Conservation (phyloP, 2,888 invertebrate genomes). For the Tachina lurida region DNA sequence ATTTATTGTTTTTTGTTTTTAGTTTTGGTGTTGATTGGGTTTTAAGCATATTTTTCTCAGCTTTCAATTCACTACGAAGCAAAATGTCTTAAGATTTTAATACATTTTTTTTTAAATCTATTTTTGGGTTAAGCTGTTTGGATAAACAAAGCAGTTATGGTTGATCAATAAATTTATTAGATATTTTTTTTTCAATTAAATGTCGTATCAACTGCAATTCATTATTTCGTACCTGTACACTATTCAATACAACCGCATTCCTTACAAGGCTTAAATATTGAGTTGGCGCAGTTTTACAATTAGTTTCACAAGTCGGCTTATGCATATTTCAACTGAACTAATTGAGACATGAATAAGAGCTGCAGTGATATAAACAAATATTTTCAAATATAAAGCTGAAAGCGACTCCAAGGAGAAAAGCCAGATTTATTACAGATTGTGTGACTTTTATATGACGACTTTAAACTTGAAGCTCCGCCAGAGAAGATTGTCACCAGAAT, state of each 20-base stretch:
- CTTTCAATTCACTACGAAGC: not conserved
- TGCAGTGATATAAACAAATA: not conserved
- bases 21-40: slow-evolving; percentile 42
- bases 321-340: not conserved
- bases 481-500: too few relatives aligned
- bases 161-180: slow-evolving; percentile 38
- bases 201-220: slow-evolving; percentile 11
- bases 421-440: too few relatives aligned
- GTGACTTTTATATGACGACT: too few relatives aligned
- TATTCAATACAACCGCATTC: not conserved
- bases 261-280: not conserved
- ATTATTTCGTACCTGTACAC: slow-evolving; percentile 14
- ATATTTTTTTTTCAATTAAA: not conserved
- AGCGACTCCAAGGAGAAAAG: too few relatives aligned
- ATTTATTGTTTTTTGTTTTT: slow-evolving; percentile 11
- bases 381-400: too few relatives aligned
- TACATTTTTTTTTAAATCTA: slow-evolving; percentile 32
- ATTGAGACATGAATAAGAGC: not conserved
- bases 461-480: too few relatives aligned
- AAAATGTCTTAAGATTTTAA: slow-evolving; percentile 9
- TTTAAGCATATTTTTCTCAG: not conserved
- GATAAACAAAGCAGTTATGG: slow-evolving; percentile 31
- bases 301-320: slow-evolving; percentile 14
- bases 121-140: slow-evolving; percentile 46
- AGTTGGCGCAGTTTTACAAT: not conserved